Evolutionary conservation across 2,888 invertebrate species (phyloP), one percentile per base, ranked within the genome.

Genomic region (Allophyes oxyacanthae): DNA sequence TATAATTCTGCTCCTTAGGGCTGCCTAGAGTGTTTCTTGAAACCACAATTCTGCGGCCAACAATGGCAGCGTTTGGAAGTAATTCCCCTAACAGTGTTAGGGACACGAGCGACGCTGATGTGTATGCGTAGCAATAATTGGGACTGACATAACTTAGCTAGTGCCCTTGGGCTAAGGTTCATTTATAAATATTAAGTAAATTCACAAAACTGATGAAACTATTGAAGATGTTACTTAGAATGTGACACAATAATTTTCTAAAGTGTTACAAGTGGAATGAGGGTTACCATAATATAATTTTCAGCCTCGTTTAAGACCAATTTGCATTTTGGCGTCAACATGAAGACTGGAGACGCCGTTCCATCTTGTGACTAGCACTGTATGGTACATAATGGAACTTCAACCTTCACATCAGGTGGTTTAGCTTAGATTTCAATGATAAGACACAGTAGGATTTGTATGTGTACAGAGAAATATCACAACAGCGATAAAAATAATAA

Each of bases 61-160:
- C n/a, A n/a, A n/a, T n/a, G n/a, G n/a, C n/a, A 78, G 72, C 76
- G 71, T 69, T 73, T 43, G 79, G 80, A 87, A 90, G 87, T 84
- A 85, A 90, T 89, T 88, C 87, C 83, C 85, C 67, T 90, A 91
- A 90, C 86, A 64, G 74, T 83, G 87, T 91, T 89, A 89, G 55
- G n/a, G n/a, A n/a, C n/a, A 54, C 70, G 72, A 78, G 64, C 76
- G 80, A 65, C 72, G 62, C 44, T 64, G 62, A 70, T 62, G 61
- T 69, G 62, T 70, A 64, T 57, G 55, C 63, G 44, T 55, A 56
- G 56, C 63, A 68, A 67, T 44, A 55, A 20, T 4, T 20, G 49
- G 38, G 66, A 59, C 59, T 65, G 49, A 20, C 28, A 2, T 25
- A 48, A 28, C 43, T 25, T 30, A 20, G 20, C 2, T 4, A 20